Evolutionary conservation across 2,888 invertebrate species (phyloP), one percentile per base, ranked within the genome.

Genomic region (Lycaena phlaeas): DNA sequence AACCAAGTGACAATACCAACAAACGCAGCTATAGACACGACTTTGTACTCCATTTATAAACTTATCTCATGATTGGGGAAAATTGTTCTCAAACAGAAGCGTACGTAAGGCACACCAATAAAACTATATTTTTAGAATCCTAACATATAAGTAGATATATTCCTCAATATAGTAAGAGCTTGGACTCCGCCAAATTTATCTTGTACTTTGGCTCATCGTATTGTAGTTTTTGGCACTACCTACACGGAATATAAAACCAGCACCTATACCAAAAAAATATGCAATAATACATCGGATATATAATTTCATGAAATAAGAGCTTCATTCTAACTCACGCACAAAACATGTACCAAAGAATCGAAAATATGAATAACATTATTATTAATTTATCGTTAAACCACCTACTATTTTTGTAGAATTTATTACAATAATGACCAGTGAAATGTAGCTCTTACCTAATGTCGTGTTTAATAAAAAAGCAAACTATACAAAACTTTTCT

Each of bases 261-360:
- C 9, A 18, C 34, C 18, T 12, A 2, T 17, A 34, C 12, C 5
- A 11, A 22, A 11, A 15, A 18, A 34, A 18, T 11, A 10, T 11
- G n/a, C n/a, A 34, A 22, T 22, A 34, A n/a, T 22, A 34, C 22
- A 9, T 9, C 12, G 9, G 11, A 7, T 11, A 17, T 9, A 12
- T 3, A 22, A 10, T 17, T 34, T 34, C 18, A 11, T 34, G 22
- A 17, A 34, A 34, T 22, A 34, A 34, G 4, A 34, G 34, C 34
- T 34, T 34, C 34, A 17, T 34, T 22, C 9, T 34, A 34, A 34
- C 22, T 12, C 34, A 34, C 34, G 34, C 34, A 34, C 34, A 34
- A 34, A 22, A 22, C 22, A 34, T 34, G 18, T 34, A 22, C 34
- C 34, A 34, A 34, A 34, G 34, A 34, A 34, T 11, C 18, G 11